A percentile compares a stretch with the other conserved stretches of the same genome.
Evolutionary conservation across 2,797 vertebrate genomes (phyloP).

Genomic region (Dendrocincla tyrannina): DNA sequence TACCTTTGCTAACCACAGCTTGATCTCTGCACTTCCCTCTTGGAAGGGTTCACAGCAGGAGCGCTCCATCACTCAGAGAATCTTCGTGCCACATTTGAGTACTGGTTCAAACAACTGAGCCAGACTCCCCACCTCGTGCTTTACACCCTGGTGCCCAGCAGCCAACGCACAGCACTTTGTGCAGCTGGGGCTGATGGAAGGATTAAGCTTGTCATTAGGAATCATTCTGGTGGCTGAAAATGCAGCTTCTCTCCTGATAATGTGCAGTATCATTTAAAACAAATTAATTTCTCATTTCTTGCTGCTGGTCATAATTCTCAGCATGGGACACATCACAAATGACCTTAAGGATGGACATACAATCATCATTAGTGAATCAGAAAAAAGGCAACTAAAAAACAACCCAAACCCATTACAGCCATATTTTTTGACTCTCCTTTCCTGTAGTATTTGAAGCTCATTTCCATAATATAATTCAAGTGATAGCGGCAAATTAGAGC

Average conservation of each 20-base stretch:
- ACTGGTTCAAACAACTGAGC: neutral
- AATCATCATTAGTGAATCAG: slow-evolving; percentile 59
- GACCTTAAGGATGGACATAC: slow-evolving; percentile 70
- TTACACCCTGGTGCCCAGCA: neutral
- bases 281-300: slow-evolving; percentile 81
- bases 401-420: neutral
- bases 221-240: slow-evolving; percentile 58
- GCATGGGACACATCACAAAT: slow-evolving; percentile 68
- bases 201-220: slow-evolving; percentile 68
- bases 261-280: slow-evolving; percentile 76
- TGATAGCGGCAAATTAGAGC: slow-evolving; percentile 51
- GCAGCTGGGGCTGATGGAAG: slow-evolving; percentile 32
- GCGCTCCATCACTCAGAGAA: neutral
- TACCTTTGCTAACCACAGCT: neutral
- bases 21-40: neutral
- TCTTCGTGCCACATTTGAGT: neutral
- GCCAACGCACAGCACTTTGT: accelerated
- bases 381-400: neutral
- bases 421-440: neutral
- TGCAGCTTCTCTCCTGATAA: slow-evolving; percentile 62
- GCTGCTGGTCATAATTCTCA: slow-evolving; percentile 74
- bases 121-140: neutral
- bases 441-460: slow-evolving; percentile 32
- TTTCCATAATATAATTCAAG: slow-evolving; percentile 63
- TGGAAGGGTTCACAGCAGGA: neutral